Evolutionary conservation across 1,140 invertebrate species (phyloP).

Genomic region (Orius insidiosus): DNA sequence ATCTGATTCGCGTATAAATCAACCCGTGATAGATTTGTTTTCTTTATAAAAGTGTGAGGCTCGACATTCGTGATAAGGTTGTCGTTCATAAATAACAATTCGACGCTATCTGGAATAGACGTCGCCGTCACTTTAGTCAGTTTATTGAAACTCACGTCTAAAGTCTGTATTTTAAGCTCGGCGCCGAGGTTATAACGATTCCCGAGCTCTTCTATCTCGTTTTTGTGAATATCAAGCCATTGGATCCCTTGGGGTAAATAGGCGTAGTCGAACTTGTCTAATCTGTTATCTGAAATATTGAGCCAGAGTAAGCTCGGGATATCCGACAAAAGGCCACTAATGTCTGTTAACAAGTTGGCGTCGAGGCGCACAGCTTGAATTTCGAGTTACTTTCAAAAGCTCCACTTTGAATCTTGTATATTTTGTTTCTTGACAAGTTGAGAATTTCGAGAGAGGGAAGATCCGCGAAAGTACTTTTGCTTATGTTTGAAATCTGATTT

Average conservation of each 20-base stretch:
- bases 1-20: slow-evolving; percentile 76
- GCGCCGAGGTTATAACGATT: slow-evolving; percentile 50
- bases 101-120: slow-evolving; percentile 57
- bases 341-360: slow-evolving; percentile 66
- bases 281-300: slow-evolving; percentile 78
- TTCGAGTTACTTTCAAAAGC: slow-evolving; percentile 62
- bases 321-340: slow-evolving; percentile 67
- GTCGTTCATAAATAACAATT: slow-evolving; percentile 63
- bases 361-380: slow-evolving; percentile 73
- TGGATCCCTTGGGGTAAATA: slow-evolving; percentile 62
- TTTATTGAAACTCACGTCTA: slow-evolving; percentile 71
- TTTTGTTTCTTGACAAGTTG: slow-evolving; percentile 72
- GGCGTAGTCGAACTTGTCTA: slow-evolving; percentile 80
- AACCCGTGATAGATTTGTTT: slow-evolving; percentile 61
- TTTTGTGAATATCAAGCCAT: slow-evolving; percentile 81
- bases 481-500: slow-evolving; percentile 74
- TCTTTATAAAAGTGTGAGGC: slow-evolving; percentile 65
- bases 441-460: slow-evolving; percentile 68
- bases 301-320: slow-evolving; percentile 69
- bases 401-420: slow-evolving; percentile 59
- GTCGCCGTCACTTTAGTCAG: slow-evolving; percentile 47
- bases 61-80: slow-evolving; percentile 63
- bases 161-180: slow-evolving; percentile 50
- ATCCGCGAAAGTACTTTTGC: slow-evolving; percentile 59
- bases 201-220: slow-evolving; percentile 63